These are phyloP conservation scores for Trichogramma pretiosum DNA, from an alignment of 1,140 invertebrate species.

Conservation along the genomic window DNA sequence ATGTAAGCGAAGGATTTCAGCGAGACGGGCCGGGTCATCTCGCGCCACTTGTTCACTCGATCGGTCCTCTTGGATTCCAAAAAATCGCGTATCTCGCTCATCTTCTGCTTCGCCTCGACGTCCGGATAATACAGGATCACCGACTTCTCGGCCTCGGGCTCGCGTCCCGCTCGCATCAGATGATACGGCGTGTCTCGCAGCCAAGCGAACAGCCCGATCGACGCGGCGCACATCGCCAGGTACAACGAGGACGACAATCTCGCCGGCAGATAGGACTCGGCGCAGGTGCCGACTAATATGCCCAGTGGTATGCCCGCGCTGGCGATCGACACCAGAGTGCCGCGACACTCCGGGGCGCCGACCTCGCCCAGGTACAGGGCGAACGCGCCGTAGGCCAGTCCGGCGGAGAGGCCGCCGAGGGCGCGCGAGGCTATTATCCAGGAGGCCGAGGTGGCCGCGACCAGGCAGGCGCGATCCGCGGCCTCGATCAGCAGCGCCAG, in stretches of 20 bases:
- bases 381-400: conserved; percentile 53
- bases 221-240: conserved; percentile 45
- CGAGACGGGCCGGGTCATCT: too few relatives aligned
- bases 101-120: too few relatives aligned
- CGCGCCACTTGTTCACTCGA: too few relatives aligned
- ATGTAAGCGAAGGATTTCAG: too few relatives aligned
- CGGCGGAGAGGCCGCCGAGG: conserved; percentile 54
- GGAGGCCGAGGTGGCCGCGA: conserved; percentile 42
- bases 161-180: too few relatives aligned
- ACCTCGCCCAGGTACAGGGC: conserved; percentile 59
- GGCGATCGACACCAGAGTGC: conserved; percentile 56
- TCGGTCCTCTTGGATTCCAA: too few relatives aligned
- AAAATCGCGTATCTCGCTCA: too few relatives aligned
- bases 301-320: conserved; percentile 43
- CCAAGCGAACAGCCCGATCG: conserved; percentile 52
- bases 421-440: conserved; percentile 47
- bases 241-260: conserved; percentile 47
- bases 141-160: too few relatives aligned
- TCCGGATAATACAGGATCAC: too few relatives aligned
- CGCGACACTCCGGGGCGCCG: conserved; percentile 53
- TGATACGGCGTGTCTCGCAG: conserved; percentile 70
- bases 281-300: conserved; percentile 54
- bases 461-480: conserved; percentile 53
- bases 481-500: conserved; percentile 50
- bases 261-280: conserved; percentile 51